A percentile compares a stretch with the other conserved stretches of the same genome.
Evolutionary conservation across 2,888 invertebrate species (phyloP).

Genomic region (Sympetrum striolatum): DNA sequence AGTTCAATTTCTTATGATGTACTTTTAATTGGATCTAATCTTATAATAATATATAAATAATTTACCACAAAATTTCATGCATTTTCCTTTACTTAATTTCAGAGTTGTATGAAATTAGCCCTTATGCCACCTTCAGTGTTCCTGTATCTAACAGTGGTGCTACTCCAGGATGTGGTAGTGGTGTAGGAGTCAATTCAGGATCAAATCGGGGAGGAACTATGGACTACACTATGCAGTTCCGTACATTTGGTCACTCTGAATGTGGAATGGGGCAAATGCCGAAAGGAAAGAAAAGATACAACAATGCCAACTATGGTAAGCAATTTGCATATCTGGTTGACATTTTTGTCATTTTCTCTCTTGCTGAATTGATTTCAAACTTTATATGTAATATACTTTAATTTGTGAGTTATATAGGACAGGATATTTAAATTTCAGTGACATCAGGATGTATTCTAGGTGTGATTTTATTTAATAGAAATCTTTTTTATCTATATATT

Average conservation of each 20-base stretch:
- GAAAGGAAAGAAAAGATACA: constrained; percentile 28
- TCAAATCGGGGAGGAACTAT: constrained; percentile 70
- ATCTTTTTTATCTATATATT: too few species aligned
- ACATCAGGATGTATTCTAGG: too few species aligned
- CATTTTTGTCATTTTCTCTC: too few species aligned
- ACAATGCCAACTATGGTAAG: constrained; percentile 38
- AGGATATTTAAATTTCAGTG: too few species aligned
- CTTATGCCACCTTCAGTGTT: constrained; percentile 81
- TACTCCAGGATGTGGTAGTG: constrained; percentile 31
- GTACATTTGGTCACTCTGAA: constrained; percentile 75
- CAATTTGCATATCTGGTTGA: not conserved
- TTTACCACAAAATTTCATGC: not conserved
- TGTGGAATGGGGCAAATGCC: constrained; percentile 53
- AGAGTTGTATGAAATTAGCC: constrained; percentile 84
- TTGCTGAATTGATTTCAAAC: too few species aligned
- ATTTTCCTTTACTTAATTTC: constrained; percentile 48
- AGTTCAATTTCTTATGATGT: too few species aligned
- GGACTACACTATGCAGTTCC: constrained; percentile 80
- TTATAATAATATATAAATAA: too few species aligned
- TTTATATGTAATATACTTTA: too few species aligned
- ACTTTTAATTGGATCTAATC: too few species aligned
- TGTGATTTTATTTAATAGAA: too few species aligned
- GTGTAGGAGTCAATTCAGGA: constrained; percentile 57
- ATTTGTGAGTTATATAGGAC: too few species aligned
- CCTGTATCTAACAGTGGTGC: constrained; percentile 54